Base-by-base conservation (phyloP, 2,888 invertebrate species). In the Callosobruchus maculatus region DNA sequence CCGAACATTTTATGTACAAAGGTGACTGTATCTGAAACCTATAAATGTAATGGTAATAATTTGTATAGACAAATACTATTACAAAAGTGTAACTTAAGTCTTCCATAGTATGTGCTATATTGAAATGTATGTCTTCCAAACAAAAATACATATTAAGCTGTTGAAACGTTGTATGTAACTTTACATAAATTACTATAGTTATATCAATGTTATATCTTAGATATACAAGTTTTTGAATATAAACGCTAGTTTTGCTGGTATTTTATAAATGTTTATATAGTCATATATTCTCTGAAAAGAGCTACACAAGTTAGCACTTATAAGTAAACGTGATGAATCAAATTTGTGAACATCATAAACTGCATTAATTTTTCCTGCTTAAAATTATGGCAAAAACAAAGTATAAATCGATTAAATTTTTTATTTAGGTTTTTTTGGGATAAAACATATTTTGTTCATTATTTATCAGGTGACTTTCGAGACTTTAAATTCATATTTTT, bases 71-170 rank as follows among this genome's bases (percentile, higher is more conserved):
- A 49, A 49, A 49, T 7, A 26, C 7, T 26, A 26, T 67, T 67
- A 68, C 68, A 68, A 22, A 68, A 71, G 30, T 71, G 20, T 26
- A 31, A 71, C 71, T 1, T 30, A 69, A 30, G 73, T 73, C 73
- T 73, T 73, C 73, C 73, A 73, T 30, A 21, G 67, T 21, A 31
- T 70, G 69, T 68, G 69, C 69, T 73, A 49, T 31, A 31, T 71
- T 31, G 71, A 21, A 73, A 73, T 70, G 66, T 73, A 31, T 26
- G 73, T 73, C 73, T 73, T 73, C 73, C 70, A 73, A 18, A n/a
- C n/a, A 69, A 73, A 67, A 73, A 13, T 49, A 49, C 13, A 49
- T 49, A 49, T 49, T 26, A 26, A 26, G 26, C 26, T 49, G 21
- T 26, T 31, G 26, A 26, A 26, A 26, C 26, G 26, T 26, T 49